Base-by-base conservation (phyloP, 1,140 invertebrate species). In the Eupristina koningsbergeri region DNA sequence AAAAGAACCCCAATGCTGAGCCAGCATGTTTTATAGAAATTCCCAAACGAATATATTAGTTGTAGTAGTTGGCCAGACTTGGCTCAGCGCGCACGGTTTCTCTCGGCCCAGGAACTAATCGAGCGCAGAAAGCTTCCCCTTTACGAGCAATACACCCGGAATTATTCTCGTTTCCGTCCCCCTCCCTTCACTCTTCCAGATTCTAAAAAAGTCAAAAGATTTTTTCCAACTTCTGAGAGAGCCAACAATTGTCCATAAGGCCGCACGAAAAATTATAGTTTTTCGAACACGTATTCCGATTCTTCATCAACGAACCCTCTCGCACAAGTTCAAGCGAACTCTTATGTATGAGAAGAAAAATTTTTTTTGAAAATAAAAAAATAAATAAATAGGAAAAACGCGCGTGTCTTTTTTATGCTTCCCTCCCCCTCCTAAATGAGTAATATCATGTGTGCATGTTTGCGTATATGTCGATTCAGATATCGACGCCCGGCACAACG, bases 81-180 rank as follows among this genome's bases (percentile, higher is more conserved):
- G n/a, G 50, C 80, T 81, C 74, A 81, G 73, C 34, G 64, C 34
- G 47, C 36, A 71, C 63, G 45, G 19, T 36, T 29, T 80, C 47
- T 53, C 39, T 67, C 74, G 61, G n/a, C 50, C 36, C 50, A 45
- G 80, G 50, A 69, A 74, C 79, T 80, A 71, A 80, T 80, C 79
- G 47, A 67, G 67, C 47, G 31, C 47, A 36, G 64, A 71, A 47
- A 80, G 50, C 34, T 80, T 71, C 45, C 31, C 41, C 45, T 63
- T 45, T 29, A 26, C 78, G 8, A 36, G 45, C 39, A 9, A 29
- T 45, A 19, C 17, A 53, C 29, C 47, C 8, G 47, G 31, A 61
- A 73, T 80, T 80, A 58, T 71, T 53, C 22, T 64, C 45, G 3
- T 41, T 36, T 31, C 36, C 29, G 8, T 34, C 0, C 31, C n/a